Evolutionary conservation across 2,113 vertebrate genomes (phyloP).

Genomic region (Cryptotis parvus): DNA sequence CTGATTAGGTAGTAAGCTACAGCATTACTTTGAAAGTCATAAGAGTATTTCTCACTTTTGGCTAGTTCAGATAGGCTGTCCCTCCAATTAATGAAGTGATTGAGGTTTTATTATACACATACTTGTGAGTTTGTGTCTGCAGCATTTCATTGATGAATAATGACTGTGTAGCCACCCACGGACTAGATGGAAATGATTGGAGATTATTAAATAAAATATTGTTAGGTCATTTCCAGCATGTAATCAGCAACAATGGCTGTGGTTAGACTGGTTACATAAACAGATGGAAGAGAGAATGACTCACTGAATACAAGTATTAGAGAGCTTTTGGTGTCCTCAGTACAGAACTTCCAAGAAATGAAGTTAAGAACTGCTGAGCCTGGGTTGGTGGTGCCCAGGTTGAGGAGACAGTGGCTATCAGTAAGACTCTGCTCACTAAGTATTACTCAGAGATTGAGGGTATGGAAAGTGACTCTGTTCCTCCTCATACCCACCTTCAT

Average conservation of each 20-base stretch:
- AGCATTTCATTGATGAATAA: conserved; percentile 64
- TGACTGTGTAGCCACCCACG: conserved; percentile 81
- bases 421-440: not conserved
- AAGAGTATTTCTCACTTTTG: conserved; percentile 72
- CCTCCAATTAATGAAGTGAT: conserved; percentile 75
- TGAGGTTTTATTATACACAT: conserved; percentile 69
- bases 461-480: not conserved
- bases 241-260: conserved; percentile 84
- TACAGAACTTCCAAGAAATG: conserved; percentile 53
- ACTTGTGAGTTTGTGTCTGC: conserved; percentile 69
- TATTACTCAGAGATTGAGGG: not conserved
- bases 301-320: conserved; percentile 77
- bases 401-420: not conserved
- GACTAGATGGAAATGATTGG: conserved; percentile 63
- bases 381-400: not conserved
- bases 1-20: conserved; percentile 66
- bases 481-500: not conserved
- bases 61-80: conserved; percentile 54
- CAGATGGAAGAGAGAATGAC: conserved; percentile 79
- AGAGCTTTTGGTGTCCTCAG: conserved; percentile 68
- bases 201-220: conserved; percentile 78
- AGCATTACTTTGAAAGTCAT: conserved; percentile 63
- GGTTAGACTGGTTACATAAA: conserved; percentile 82
- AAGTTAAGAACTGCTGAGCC: not conserved
- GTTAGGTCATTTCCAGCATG: conserved; percentile 80